A percentile compares a stretch with the other conserved stretches of the same genome.
phyloP scores from a whole-genome alignment of 2,888 invertebrate species.

The Tipula unca region DNA sequence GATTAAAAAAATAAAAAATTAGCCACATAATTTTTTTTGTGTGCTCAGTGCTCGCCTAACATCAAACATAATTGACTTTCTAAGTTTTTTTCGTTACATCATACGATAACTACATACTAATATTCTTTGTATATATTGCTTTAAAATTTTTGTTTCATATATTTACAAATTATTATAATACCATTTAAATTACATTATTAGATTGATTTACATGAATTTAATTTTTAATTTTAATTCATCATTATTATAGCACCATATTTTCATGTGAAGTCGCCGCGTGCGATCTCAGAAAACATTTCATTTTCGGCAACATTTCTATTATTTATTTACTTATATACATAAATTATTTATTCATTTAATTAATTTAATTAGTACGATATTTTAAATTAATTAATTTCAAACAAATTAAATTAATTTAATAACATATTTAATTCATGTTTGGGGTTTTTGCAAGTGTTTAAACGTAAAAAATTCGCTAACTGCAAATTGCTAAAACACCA shows the following conservation, averaged over 20 bases:
- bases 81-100: background rate
- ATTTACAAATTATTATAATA: background rate
- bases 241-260: background rate
- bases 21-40: background rate
- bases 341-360: background rate
- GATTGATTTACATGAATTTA: background rate
- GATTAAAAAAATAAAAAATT: background rate
- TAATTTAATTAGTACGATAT: background rate
- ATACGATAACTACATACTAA: background rate
- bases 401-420: background rate
- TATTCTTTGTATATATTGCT: conserved; percentile 8
- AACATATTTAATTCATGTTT: background rate
- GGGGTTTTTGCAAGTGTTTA: background rate
- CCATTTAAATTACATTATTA: background rate
- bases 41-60: background rate
- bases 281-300: background rate
- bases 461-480: background rate
- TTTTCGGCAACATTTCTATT: background rate
- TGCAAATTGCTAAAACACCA: background rate
- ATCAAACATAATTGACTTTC: background rate
- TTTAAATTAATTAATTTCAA: background rate
- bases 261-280: background rate
- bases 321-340: background rate
- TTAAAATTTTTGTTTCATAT: background rate
- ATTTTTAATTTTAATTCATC: background rate